Evolutionary conservation across 2,888 invertebrate genomes (phyloP), one percentile per base, ranked within the genome.

Genomic region (Psococerastis gibbosa): DNA sequence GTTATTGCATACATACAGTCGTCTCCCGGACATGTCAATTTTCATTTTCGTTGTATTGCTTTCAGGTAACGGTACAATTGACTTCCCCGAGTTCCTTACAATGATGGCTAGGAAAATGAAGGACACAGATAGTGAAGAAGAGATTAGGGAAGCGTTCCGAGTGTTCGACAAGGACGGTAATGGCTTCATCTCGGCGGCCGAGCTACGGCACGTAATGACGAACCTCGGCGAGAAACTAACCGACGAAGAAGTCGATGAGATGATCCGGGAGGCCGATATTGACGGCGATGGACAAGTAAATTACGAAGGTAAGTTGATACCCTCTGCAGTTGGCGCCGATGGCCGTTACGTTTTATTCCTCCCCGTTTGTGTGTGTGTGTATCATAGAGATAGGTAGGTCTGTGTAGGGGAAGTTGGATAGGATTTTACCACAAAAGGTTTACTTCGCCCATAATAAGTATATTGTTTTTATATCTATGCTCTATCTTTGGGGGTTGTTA

Each of bases 61-160:
- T 60, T 22, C 64, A 95, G 95, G 94, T 60, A 97, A 97, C 68
- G 97, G 97, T 61, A 97, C 95, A 65, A 97, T 98, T 69, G 97
- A 98, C 72, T 98, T 98, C 70, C 95, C 95, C 57, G 97, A 98
- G 71, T 98, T 98, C 75, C 77, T 98, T 60, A 95, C 95, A 63
- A 97, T 98, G 95, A 98, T 98, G 97, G 97, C 97, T 60, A 80
- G 95, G 62, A 98, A 97, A 77, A 95, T 97, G 92, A 95, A 97
- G 69, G 95, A 97, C 71, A 95, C 95, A 53, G 97, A 98, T 70
- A 87, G 91, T 65, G 94, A 94, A 75, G 94, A 95, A 67, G 95
- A 97, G 70, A 94, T 97, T 66, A 81, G 94, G 66, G 95, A 97
- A 68, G 95, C 95, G 55, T 88, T 95, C 81, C 80, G 94, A 69